Evolutionary conservation across 2,797 vertebrate genomes (phyloP).

Genomic region (Martes flavigula): DNA sequence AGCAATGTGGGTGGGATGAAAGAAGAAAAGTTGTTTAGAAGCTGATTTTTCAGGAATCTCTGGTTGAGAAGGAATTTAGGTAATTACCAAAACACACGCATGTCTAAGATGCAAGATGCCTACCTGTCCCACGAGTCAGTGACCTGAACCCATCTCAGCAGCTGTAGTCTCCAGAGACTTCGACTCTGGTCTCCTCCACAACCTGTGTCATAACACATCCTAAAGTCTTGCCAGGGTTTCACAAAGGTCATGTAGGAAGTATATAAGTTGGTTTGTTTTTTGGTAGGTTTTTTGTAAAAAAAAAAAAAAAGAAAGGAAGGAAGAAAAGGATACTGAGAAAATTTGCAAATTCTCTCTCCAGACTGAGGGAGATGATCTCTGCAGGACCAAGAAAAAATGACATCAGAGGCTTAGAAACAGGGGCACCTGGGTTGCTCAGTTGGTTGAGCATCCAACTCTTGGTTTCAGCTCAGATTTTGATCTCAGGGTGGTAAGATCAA

Average conservation of each 20-base stretch:
- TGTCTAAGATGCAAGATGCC: background rate
- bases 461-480: background rate
- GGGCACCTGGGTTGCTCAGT: background rate
- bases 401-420: constrained; percentile 32
- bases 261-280: background rate
- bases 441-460: background rate
- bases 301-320: background rate
- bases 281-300: background rate
- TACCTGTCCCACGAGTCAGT: background rate
- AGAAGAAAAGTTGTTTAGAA: background rate
- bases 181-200: background rate
- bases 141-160: background rate
- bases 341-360: background rate
- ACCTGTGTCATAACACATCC: background rate
- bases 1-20: background rate
- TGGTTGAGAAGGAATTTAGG: background rate
- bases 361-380: background rate
- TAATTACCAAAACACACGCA: background rate
- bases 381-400: background rate
- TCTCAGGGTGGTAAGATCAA: background rate
- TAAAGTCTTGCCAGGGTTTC: background rate
- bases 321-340: background rate
- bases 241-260: background rate
- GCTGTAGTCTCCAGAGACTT: background rate
- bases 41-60: constrained; percentile 16